Percentiles rank a stretch among this genome's conserved stretches.
phyloP scores from a whole-genome alignment of 2,113 vertebrate genomes.

The Microcebus tavaratra region DNA sequence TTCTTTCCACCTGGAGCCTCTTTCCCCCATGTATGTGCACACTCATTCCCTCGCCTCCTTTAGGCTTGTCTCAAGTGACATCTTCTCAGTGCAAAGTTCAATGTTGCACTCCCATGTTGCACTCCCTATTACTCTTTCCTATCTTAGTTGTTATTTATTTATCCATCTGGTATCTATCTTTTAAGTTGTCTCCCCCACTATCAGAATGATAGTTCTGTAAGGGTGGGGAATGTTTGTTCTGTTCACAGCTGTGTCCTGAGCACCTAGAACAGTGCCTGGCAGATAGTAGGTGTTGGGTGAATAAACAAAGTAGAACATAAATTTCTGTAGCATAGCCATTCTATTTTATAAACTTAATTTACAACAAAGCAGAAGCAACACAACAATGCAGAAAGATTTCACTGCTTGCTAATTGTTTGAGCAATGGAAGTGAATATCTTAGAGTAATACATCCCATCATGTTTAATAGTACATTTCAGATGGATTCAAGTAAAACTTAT shows the following conservation, averaged over 20 bases:
- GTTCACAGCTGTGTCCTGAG: background rate
- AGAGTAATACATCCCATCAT: background rate
- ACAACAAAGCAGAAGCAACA: background rate
- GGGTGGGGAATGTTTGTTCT: background rate
- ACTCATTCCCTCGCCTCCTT: background rate
- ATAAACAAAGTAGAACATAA: slow-evolving; percentile 5
- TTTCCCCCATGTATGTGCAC: background rate
- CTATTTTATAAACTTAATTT: slow-evolving; percentile 26
- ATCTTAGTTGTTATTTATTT: background rate
- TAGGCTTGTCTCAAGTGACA: background rate
- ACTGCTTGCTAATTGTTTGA: background rate
- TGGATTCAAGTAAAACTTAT: background rate
- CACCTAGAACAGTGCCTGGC: background rate
- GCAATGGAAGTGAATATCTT: background rate
- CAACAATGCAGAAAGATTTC: background rate
- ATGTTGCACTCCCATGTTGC: background rate
- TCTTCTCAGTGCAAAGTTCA: background rate
- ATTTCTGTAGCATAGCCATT: background rate
- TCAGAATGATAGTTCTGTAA: background rate
- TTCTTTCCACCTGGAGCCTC: background rate
- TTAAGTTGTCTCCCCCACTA: background rate
- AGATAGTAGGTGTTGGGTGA: background rate
- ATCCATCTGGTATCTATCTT: background rate
- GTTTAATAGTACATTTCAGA: slow-evolving; percentile 4
- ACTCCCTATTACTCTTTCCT: background rate